Base-by-base conservation (phyloP, 2,797 vertebrate species). In the Pogonophryne albipinna region DNA sequence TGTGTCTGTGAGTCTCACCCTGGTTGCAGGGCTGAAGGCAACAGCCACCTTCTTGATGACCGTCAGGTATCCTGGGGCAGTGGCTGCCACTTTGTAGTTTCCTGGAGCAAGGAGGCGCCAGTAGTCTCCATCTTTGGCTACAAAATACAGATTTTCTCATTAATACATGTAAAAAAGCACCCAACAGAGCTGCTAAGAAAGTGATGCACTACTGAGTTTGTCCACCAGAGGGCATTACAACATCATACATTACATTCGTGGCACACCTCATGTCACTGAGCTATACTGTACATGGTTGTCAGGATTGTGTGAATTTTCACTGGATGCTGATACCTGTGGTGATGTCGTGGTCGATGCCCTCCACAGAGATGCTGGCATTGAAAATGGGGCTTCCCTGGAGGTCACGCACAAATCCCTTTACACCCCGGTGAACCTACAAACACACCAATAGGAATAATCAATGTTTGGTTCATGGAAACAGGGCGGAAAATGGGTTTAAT, bases 11-110 rank as follows among this genome's bases (percentile, higher is more conserved):
- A 64, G 50, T 82, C 90, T 96, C 92, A 99, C 98, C 95, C 94
- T 94, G 75, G 96, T 84, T 0, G 96, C 96, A 68, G 97, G 97
- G 85, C 96, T 97, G 82, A 93, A 95, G 66, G 97, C 94, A 84
- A 99, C 95, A n/a, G 98, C 97, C 88, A 99, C 97, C 92, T 99
- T 99, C 93, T 99, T 99, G 78, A 97, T 98, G 88, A 96, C 95
- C 51, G 97, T 97, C 90, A 99, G 89, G 85, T 96, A 99, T 56
- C 97, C 97, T 1, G 97, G 96, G 20, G 97, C 97, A 41, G 97
- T 96, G 2, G 97, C 98, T 10, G 97, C 97, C 52, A 99, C 93
- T 91, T 98, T 99, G 84, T 98, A 99, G 91, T 99, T 99, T 76
- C 98, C 98, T 84, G 97, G 95, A 46, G 95, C 93, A 76, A 99